Evolutionary conservation across 2,113 vertebrate genomes (phyloP).

Genomic region (Scomber colias): DNA sequence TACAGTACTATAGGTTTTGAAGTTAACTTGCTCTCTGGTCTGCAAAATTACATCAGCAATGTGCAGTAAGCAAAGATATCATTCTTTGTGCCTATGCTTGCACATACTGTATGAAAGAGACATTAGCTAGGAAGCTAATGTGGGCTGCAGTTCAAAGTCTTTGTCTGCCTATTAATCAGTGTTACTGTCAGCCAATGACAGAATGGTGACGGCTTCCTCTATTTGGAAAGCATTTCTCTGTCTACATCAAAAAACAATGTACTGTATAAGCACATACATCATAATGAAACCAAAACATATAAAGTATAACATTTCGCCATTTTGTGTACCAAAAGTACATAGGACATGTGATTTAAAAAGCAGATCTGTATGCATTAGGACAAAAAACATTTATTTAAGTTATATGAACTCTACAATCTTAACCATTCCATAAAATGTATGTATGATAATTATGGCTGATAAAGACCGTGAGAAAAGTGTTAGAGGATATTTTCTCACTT

Average conservation of each 20-base stretch:
- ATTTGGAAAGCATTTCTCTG: too few relatives aligned
- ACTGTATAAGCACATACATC: neutral
- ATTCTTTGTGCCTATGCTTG: neutral
- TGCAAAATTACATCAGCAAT: too few relatives aligned
- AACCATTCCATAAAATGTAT: constrained; percentile 38
- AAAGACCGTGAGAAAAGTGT: constrained; percentile 64
- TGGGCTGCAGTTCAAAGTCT: neutral
- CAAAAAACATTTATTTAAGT: neutral
- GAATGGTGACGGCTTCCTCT: too few relatives aligned
- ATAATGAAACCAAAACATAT: neutral
- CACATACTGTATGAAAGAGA: neutral
- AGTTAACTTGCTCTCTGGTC: too few relatives aligned
- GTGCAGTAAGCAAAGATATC: neutral
- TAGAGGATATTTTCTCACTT: constrained; percentile 65
- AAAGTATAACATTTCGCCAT: neutral
- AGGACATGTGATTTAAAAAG: neutral
- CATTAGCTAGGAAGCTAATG: neutral
- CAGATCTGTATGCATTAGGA: too few relatives aligned
- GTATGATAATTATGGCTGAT: constrained; percentile 49
- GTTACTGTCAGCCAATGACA: too few relatives aligned
- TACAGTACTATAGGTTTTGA: too few relatives aligned
- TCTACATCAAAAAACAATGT: too few relatives aligned
- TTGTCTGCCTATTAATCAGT: too few relatives aligned
- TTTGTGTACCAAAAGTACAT: neutral
- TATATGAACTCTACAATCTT: constrained; percentile 1